Conservation (phyloP, 2,797 vertebrate genomes). For the Australoheros facetus region DNA sequence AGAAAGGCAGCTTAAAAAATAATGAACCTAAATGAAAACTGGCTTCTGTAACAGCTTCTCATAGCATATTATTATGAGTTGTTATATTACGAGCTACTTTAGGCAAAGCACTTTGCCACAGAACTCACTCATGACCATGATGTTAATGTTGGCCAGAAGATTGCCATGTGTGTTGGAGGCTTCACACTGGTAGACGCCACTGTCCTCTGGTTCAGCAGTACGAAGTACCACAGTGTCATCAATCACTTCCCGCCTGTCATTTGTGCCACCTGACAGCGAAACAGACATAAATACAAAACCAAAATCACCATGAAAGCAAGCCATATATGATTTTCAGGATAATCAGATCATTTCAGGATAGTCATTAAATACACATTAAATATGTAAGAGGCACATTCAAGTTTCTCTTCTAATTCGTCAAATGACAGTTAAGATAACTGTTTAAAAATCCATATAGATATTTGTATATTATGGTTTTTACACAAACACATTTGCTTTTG, state of each 20-base stretch:
- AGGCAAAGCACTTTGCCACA: background rate
- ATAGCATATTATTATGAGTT: background rate
- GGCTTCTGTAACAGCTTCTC: background rate
- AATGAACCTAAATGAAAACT: background rate
- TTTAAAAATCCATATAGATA: background rate
- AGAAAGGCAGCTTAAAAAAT: background rate
- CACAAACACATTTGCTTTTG: background rate
- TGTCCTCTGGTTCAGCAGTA: slow-evolving; percentile 84
- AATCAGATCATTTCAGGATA: no score
- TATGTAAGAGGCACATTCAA: background rate
- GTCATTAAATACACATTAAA: background rate
- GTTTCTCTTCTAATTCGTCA: background rate
- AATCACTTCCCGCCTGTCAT: slow-evolving; percentile 41
- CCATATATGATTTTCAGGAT: background rate
- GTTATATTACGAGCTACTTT: background rate
- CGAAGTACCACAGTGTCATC: slow-evolving; percentile 75
- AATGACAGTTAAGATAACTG: background rate
- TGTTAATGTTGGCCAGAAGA: slow-evolving; percentile 87
- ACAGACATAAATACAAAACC: background rate
- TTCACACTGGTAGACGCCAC: slow-evolving; percentile 91
- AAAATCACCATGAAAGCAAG: background rate
- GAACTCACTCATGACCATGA: slow-evolving; percentile 90
- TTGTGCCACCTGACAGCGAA: slow-evolving; percentile 65
- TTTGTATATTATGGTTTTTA: background rate
- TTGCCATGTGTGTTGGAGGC: slow-evolving; percentile 89